Evolutionary conservation across 2,113 vertebrate species (phyloP).

Genomic region (Phalacrocorax pelagicus): DNA sequence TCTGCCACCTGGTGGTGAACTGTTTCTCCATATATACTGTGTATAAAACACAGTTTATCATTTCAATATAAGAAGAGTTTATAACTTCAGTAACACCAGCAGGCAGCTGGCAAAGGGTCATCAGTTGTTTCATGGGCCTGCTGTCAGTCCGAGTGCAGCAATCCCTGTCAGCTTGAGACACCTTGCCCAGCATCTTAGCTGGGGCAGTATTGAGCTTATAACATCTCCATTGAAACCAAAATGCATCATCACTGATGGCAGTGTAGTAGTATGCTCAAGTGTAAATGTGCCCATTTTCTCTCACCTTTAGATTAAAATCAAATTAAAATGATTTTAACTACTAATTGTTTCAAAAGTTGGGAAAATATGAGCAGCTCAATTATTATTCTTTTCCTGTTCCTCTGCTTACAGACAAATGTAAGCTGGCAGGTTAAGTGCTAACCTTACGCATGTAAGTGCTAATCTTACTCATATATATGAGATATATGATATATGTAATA

Average conservation of each 20-base stretch:
- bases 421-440: not conserved
- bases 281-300: not conserved
- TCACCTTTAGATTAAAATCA: not conserved
- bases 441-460: not conserved
- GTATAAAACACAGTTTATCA: not conserved
- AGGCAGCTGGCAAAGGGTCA: not conserved
- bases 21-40: not conserved
- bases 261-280: not conserved
- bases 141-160: not conserved
- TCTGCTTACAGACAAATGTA: not conserved
- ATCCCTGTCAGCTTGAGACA: not conserved
- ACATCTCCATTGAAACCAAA: not conserved
- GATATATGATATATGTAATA: not conserved
- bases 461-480: not conserved
- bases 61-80: not conserved
- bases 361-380: not conserved
- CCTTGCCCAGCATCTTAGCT: not conserved
- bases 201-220: not conserved
- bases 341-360: not conserved
- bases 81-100: not conserved
- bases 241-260: not conserved
- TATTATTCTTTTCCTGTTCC: not conserved
- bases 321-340: not conserved
- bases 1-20: constrained; percentile 32
- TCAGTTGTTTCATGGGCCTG: not conserved